These are phyloP conservation scores for Oncopodura yosiiana DNA, from an alignment of 1,140 invertebrate genomes.

Conservation along the genomic window DNA sequence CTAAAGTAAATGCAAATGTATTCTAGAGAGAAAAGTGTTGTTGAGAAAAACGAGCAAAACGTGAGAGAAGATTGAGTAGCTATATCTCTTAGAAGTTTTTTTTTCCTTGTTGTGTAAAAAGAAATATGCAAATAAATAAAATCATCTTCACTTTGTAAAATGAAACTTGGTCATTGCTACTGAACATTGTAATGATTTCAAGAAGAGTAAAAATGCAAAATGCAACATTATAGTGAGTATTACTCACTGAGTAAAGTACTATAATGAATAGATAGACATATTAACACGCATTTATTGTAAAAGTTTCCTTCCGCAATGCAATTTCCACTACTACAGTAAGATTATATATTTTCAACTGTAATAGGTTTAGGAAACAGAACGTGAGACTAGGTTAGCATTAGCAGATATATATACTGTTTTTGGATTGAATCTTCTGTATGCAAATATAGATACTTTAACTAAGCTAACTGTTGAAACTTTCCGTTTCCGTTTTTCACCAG, in stretches of 20 bases:
- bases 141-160: too few species aligned
- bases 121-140: too few species aligned
- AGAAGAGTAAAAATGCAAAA: conserved; percentile 1
- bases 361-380: conserved; percentile 22
- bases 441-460: too few species aligned
- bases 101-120: too few species aligned
- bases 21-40: too few species aligned
- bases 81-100: too few species aligned
- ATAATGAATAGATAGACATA: background rate
- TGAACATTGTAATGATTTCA: conserved; percentile 15
- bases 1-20: too few species aligned
- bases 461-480: conserved; percentile 11
- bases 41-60: too few species aligned
- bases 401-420: too few species aligned
- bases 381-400: conserved; percentile 29
- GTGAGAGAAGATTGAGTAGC: too few species aligned
- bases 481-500: conserved; percentile 14
- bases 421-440: too few species aligned
- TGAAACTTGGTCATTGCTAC: too few species aligned
- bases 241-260: background rate
- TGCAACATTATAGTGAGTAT: background rate
- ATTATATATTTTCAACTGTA: conserved; percentile 7
- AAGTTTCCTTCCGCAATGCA: background rate
- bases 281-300: background rate
- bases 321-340: conserved; percentile 22